Evolutionary conservation across 2,888 invertebrate genomes (phyloP), one percentile per base, ranked within the genome.

Genomic region (Eledone cirrhosa): DNA sequence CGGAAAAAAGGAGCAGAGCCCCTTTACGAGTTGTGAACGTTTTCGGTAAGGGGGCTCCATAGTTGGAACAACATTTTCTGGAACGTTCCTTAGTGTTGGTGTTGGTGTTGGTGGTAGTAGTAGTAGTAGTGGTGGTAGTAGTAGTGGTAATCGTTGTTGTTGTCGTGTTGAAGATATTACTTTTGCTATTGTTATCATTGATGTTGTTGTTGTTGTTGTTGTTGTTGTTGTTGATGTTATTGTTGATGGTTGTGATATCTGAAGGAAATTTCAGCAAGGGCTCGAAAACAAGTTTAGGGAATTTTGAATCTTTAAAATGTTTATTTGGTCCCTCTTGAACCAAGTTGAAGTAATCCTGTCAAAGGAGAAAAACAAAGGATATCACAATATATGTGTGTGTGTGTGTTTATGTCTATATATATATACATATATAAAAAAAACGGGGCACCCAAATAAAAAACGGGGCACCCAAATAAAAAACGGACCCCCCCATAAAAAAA

Each of bases 1-100:
- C 90, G 8, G 89, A 89, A 83, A 90, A 90, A n/a, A 90, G 81
- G 31, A 90, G 82, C 53, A 90, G 81, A 0, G 90, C 90, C 22
- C 90, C 90, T 82, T 88, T 90, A 22, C 90, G 83, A 8, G 90
- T 90, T 2, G 88, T 89, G 81, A 89, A 90, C 22, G 90, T 90
- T 81, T 90, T 90, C 0, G 90, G 90, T 27, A 90, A 82, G 63
- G 72, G 16, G 27, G 31, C 19, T 59, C 16, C 22, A 13, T 33
- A 16, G 41, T 59, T 79, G 22, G 11, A 19, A n/a, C 24, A 11
- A 63, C 4, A 63, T 63, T 24, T 63, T 63, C 24, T 24, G 22
- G 22, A 24, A n/a, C 1, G 63, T 1, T 63, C 24, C 22, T 63
- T 19, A 4, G 27, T 63, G 33, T 33, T 33, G 33, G 3, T 33